Evolutionary conservation across 1,140 invertebrate species (phyloP).

Genomic region (Agrilus planipennis): DNA sequence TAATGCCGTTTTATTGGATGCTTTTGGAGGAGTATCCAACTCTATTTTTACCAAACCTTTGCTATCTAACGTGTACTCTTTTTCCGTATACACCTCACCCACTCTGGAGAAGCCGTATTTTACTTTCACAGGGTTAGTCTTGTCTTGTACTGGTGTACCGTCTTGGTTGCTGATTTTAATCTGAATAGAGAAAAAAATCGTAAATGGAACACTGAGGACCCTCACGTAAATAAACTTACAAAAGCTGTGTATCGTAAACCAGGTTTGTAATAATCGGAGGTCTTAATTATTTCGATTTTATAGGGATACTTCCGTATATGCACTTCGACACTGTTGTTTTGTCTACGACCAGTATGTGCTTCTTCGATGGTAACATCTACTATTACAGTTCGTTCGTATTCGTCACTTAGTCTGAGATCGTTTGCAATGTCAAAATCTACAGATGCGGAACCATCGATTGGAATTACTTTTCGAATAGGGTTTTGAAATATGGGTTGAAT

Average conservation of each 20-base stretch:
- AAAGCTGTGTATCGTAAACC: constrained; percentile 71
- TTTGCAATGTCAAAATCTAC: constrained; percentile 64
- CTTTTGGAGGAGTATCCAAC: constrained; percentile 50
- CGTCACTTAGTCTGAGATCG: constrained; percentile 57
- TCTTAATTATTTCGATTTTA: constrained; percentile 69
- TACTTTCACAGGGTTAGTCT: constrained; percentile 49
- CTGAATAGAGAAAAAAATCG: constrained; percentile 30
- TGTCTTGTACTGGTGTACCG: constrained; percentile 54
- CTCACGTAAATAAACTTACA: constrained; percentile 40
- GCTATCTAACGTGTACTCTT: constrained; percentile 45
- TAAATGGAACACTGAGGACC: background rate
- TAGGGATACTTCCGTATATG: constrained; percentile 71
- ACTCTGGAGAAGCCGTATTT: constrained; percentile 55
- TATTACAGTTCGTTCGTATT: constrained; percentile 60
- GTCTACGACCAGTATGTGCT: constrained; percentile 61
- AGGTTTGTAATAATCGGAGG: constrained; percentile 77
- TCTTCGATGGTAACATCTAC: constrained; percentile 74
- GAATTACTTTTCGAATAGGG: constrained; percentile 57
- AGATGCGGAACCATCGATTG: constrained; percentile 63
- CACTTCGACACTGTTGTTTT: constrained; percentile 64
- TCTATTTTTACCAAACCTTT: constrained; percentile 59
- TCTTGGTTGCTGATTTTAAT: constrained; percentile 65
- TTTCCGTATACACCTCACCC: constrained; percentile 48
- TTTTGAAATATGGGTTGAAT: constrained; percentile 65
- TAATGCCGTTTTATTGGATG: constrained; percentile 40